phyloP scores from a whole-genome alignment of 37 sponge, comb jelly and placozoan species.

The Ephydatia muelleri region DNA sequence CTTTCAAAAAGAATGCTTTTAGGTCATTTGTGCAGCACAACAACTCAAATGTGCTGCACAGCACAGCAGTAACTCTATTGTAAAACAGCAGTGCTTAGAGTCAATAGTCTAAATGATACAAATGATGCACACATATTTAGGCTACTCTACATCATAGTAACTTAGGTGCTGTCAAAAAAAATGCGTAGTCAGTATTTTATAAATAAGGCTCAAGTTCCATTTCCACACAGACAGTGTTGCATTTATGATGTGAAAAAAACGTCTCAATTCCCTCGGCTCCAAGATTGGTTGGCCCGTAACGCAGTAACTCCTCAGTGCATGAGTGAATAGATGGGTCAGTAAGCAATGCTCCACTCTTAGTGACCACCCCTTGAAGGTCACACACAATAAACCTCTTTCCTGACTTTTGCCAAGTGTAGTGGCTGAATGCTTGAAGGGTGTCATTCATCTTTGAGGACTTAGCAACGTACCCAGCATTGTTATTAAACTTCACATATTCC shows the following conservation, averaged over 20 bases:
- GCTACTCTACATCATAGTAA: no score
- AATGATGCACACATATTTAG: no score
- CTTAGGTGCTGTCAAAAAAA: no score
- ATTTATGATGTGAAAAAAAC: slow-evolving; percentile 28
- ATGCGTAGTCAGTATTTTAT: no score
- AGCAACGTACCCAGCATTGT: slow-evolving; percentile 16
- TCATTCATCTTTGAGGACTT: not conserved
- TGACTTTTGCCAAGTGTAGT: slow-evolving; percentile 28
- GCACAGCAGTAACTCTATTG: no score
- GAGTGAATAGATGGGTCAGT: slow-evolving; percentile 48
- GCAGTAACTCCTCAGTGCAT: not conserved
- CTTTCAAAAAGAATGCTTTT: no score
- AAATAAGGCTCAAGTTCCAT: slow-evolving; percentile 20
- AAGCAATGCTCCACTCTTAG: not conserved
- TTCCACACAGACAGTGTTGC: slow-evolving; percentile 19
- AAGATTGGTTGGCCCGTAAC: slow-evolving; percentile 12
- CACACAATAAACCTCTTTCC: slow-evolving; percentile 26
- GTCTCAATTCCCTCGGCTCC: slow-evolving; percentile 19
- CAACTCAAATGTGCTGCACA: no score
- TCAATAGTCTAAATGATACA: no score
- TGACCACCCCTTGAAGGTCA: slow-evolving; percentile 35
- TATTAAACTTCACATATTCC: slow-evolving; percentile 36
- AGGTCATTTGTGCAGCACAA: no score
- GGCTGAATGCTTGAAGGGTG: slow-evolving; percentile 43
- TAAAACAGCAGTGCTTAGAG: no score